Evolutionary conservation across 1,140 invertebrate genomes (phyloP).

Genomic region (Glossosoma conforme): DNA sequence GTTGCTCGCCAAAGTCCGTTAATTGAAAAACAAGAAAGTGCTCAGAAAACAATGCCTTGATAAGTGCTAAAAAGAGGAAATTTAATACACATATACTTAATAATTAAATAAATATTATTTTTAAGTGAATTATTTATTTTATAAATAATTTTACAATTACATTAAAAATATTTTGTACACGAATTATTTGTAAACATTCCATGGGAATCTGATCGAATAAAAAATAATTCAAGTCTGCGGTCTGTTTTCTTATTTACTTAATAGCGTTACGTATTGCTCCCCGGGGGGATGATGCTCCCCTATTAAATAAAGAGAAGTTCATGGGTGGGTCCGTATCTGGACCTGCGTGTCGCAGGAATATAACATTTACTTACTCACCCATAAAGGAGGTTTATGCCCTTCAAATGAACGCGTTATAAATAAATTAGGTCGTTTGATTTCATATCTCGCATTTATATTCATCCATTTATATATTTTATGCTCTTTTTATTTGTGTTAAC

Average conservation of each 20-base stretch:
- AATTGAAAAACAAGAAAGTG: too few species aligned
- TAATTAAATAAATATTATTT: too few species aligned
- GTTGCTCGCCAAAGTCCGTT: too few species aligned
- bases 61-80: too few species aligned
- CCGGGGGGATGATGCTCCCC: constrained; percentile 22
- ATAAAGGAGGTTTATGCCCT: constrained; percentile 31
- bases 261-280: constrained; percentile 32
- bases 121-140: background rate
- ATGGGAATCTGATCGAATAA: too few species aligned
- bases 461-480: constrained; percentile 30
- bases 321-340: constrained; percentile 9
- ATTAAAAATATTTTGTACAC: background rate
- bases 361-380: constrained; percentile 29
- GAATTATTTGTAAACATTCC: too few species aligned
- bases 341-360: constrained; percentile 29
- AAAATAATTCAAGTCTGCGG: too few species aligned
- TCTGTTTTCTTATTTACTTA: constrained; percentile 31
- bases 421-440: constrained; percentile 31
- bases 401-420: constrained; percentile 32
- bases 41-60: too few species aligned
- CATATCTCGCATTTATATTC: constrained; percentile 30
- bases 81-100: too few species aligned
- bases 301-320: constrained; percentile 30
- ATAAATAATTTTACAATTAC: background rate
- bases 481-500: constrained; percentile 33